Evolutionary conservation across 1,140 invertebrate genomes (phyloP).

Genomic region (Calephelis virginiensis): DNA sequence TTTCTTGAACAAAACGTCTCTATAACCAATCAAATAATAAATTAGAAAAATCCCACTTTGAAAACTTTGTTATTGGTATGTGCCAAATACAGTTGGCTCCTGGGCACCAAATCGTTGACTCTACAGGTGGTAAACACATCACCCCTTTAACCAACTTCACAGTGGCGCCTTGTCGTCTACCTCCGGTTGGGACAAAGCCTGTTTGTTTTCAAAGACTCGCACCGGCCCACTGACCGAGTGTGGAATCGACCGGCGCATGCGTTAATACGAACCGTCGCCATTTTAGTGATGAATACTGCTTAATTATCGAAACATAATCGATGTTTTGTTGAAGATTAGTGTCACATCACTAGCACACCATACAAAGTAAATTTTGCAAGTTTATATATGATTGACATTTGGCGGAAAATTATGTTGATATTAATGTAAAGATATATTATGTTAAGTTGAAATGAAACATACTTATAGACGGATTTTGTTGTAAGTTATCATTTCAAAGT

Average conservation of each 20-base stretch:
- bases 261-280: slow-evolving; percentile 28
- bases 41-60: neutral
- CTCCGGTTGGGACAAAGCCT: slow-evolving; percentile 51
- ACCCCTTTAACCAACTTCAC: slow-evolving; percentile 37
- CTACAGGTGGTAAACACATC: slow-evolving; percentile 53
- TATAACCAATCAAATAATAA: neutral
- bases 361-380: neutral
- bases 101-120: slow-evolving; percentile 25
- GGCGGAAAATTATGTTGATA: too few species aligned
- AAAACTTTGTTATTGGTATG: neutral
- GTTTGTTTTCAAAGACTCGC: slow-evolving; percentile 57
- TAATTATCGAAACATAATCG: slow-evolving; percentile 29
- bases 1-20: too few species aligned
- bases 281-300: slow-evolving; percentile 28
- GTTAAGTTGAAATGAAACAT: too few species aligned
- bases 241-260: slow-evolving; percentile 66
- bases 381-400: too few species aligned
- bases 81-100: neutral
- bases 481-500: too few species aligned
- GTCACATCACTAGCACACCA: neutral
- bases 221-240: slow-evolving; percentile 67
- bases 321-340: slow-evolving; percentile 6
- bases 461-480: too few species aligned
- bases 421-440: too few species aligned
- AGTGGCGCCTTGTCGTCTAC: slow-evolving; percentile 59